These are phyloP conservation scores for Squalus acanthias DNA, from an alignment of 2,797 vertebrate species.

Conservation along the genomic window DNA sequence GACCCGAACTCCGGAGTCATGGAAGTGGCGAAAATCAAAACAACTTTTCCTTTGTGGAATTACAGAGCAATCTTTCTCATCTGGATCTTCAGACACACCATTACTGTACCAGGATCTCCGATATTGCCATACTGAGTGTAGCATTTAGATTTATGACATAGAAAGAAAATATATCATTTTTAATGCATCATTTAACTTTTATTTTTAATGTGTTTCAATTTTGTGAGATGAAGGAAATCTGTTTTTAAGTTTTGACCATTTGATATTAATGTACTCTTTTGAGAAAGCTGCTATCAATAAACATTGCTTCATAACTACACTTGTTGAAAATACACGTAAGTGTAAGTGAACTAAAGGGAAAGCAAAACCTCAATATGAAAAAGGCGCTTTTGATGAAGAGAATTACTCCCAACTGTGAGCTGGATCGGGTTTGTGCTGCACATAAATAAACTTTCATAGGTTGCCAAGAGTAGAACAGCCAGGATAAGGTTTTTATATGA, in stretches of 20 bases:
- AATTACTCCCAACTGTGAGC: constrained; percentile 62
- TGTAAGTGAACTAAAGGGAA: constrained; percentile 55
- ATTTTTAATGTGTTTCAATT: not conserved
- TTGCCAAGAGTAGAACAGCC: constrained; percentile 58
- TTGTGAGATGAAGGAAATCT: not conserved
- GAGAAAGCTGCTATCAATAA: constrained; percentile 32
- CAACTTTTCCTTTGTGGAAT: not conserved
- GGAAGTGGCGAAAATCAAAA: constrained; percentile 62
- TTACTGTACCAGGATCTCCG: not conserved
- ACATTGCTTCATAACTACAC: constrained; percentile 52
- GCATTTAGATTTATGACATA: not conserved
- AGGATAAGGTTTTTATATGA: constrained; percentile 48
- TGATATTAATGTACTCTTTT: not conserved
- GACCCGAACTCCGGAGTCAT: not conserved
- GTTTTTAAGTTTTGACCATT: not conserved
- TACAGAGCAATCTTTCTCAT: not conserved
- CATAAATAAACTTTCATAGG: constrained; percentile 65
- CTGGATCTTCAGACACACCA: not conserved
- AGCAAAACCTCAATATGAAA: constrained; percentile 49
- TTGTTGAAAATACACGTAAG: constrained; percentile 47
- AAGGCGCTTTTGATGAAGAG: constrained; percentile 65
- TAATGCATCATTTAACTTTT: not conserved
- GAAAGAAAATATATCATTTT: not conserved
- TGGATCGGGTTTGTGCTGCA: constrained; percentile 60
- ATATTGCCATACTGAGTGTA: not conserved